Percentiles rank a stretch among this genome's conserved stretches.
These are phyloP conservation scores for Tortrix viridana DNA, from an alignment of 2,888 invertebrate species.

Conservation along the genomic window DNA sequence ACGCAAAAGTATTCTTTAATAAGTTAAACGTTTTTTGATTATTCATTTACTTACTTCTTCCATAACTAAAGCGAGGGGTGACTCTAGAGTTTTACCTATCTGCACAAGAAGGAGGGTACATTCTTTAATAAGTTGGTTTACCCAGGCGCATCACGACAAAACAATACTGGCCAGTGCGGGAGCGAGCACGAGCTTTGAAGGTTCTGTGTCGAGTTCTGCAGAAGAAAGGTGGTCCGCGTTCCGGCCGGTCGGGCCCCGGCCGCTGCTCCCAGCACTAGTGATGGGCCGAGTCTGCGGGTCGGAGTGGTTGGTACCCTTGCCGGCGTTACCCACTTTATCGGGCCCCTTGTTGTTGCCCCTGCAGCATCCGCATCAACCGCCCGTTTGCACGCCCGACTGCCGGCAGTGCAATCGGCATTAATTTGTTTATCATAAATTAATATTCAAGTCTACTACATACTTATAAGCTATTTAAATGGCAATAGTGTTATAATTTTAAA, in stretches of 20 bases:
- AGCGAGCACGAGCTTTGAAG: slow-evolving; percentile 57
- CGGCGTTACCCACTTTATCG: slow-evolving; percentile 71
- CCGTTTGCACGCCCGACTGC: slow-evolving; percentile 73
- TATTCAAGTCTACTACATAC: too few relatives aligned
- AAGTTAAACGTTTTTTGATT: too few relatives aligned
- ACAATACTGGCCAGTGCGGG: slow-evolving; percentile 46
- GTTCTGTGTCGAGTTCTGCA: slow-evolving; percentile 69
- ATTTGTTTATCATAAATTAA: neutral
- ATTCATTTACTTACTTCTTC: too few relatives aligned
- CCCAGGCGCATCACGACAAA: slow-evolving; percentile 68
- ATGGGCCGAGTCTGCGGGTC: slow-evolving; percentile 81
- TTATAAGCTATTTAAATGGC: too few relatives aligned
- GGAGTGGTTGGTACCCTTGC: slow-evolving; percentile 78
- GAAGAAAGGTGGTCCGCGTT: slow-evolving; percentile 78
- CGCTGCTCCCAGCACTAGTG: slow-evolving; percentile 72
- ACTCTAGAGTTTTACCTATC: too few relatives aligned
- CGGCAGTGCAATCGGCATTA: slow-evolving; percentile 75
- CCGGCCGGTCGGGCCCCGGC: slow-evolving; percentile 77
- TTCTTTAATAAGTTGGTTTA: slow-evolving; percentile 14
- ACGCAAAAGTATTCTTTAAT: too few relatives aligned
- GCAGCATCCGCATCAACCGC: slow-evolving; percentile 67
- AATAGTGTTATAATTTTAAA: too few relatives aligned
- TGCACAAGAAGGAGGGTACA: too few relatives aligned
- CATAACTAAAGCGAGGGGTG: too few relatives aligned
- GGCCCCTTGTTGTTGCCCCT: slow-evolving; percentile 70